A percentile compares a stretch with the other conserved stretches of the same genome.
phyloP scores from a whole-genome alignment of 2,888 invertebrate species.

The Tetropium fuscum region DNA sequence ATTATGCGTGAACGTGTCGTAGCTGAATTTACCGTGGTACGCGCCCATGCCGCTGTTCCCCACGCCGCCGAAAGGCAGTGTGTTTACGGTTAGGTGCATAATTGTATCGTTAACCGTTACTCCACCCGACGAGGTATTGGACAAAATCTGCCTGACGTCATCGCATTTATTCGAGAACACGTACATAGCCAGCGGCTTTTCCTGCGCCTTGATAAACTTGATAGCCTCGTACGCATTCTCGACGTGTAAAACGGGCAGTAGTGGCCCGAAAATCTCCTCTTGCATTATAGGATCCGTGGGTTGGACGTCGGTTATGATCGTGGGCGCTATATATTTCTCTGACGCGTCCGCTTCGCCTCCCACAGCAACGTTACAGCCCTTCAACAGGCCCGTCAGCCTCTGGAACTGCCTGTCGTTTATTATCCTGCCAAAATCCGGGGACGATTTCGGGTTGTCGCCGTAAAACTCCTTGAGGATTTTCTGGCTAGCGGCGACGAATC shows the following conservation, averaged over 20 bases:
- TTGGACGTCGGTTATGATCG: slow-evolving; percentile 73
- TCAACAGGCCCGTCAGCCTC: slow-evolving; percentile 71
- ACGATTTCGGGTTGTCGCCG: slow-evolving; percentile 82
- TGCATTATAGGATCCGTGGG: slow-evolving; percentile 82
- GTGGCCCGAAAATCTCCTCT: slow-evolving; percentile 97
- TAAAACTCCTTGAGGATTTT: slow-evolving; percentile 84
- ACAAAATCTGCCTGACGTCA: slow-evolving; percentile 72
- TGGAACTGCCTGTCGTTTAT: slow-evolving; percentile 88
- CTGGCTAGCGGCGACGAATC: slow-evolving; percentile 70
- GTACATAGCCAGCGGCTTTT: slow-evolving; percentile 92
- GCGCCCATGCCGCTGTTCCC: slow-evolving; percentile 93
- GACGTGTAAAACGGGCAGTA: slow-evolving; percentile 90
- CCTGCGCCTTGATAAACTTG: slow-evolving; percentile 86
- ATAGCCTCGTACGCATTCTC: slow-evolving; percentile 92
- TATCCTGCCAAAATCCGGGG: slow-evolving; percentile 88
- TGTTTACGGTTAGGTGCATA: slow-evolving; percentile 87
- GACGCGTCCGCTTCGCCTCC: slow-evolving; percentile 83
- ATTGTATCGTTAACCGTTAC: slow-evolving; percentile 88
- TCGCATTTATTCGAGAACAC: slow-evolving; percentile 78
- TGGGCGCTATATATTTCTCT: slow-evolving; percentile 66
- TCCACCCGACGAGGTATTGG: slow-evolving; percentile 84
- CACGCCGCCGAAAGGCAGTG: slow-evolving; percentile 96
- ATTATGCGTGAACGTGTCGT: slow-evolving; percentile 94
- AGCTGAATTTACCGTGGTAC: slow-evolving; percentile 93
- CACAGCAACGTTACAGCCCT: slow-evolving; percentile 76